phyloP scores from a whole-genome alignment of 1,140 invertebrate species.

The Globodera ellingtonae region DNA sequence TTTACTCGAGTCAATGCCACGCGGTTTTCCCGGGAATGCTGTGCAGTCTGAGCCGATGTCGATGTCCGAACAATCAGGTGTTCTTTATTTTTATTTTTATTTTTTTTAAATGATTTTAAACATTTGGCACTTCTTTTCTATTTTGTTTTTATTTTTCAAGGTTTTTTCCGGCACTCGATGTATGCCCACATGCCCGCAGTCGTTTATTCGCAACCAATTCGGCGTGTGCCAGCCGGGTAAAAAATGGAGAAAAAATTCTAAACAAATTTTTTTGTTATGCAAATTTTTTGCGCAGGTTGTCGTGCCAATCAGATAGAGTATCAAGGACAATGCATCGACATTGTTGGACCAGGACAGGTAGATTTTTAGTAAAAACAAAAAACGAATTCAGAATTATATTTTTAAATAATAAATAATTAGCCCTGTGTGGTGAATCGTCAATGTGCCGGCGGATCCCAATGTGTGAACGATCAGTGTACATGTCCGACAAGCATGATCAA shows the following conservation, averaged over 20 bases:
- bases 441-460: conserved; percentile 59
- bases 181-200: conserved; percentile 47
- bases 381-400: background rate
- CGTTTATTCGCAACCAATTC: conserved; percentile 52
- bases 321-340: conserved; percentile 58
- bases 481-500: conserved; percentile 50
- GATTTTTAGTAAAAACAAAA: background rate
- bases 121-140: too few species aligned
- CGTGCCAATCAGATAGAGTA: conserved; percentile 63
- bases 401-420: conserved; percentile 23
- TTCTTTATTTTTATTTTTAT: background rate
- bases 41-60: conserved; percentile 53
- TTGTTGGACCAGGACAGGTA: conserved; percentile 49
- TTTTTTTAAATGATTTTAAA: too few species aligned
- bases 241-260: background rate
- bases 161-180: conserved; percentile 56
- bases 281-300: conserved; percentile 38
- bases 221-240: conserved; percentile 61
- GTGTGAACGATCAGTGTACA: conserved; percentile 44
- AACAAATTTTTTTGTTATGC: conserved; percentile 9
- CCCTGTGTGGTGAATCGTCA: conserved; percentile 61
- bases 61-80: conserved; percentile 58
- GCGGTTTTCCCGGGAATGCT: conserved; percentile 59
- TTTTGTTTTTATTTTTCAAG: background rate
- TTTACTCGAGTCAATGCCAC: conserved; percentile 64